Base-by-base conservation (phyloP, 2,797 vertebrate genomes). In the Distichodus sexfasciatus region DNA sequence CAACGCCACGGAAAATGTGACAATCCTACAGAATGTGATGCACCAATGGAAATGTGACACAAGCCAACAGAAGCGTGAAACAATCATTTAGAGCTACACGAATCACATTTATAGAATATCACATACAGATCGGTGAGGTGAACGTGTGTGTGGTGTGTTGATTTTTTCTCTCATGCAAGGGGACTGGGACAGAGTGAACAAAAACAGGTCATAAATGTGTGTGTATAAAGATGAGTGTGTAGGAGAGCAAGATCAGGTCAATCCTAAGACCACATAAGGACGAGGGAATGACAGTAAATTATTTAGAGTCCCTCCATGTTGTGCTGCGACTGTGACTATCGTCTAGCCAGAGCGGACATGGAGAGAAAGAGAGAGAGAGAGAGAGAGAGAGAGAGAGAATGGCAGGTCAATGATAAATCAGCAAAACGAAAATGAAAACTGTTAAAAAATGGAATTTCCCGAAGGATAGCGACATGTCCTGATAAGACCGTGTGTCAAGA, bases 251-350 rank as follows among this genome's bases (percentile, higher is more conserved):
- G 31, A 10, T 35, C n/a, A n/a, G n/a, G 17, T 57, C 33, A 14
- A 23, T 12, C 9, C 35, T 35, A 7, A 33, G 35, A 71, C n/a
- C 24, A 51, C 40, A 26, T 63, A 65, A 59, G 4, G n/a, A 48
- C n/a, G 12, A 26, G 48, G 36, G 36, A 55, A 28, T 19, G 14
- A 61, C 24, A 63, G 24, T 70, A 53, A 53, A 63, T 55, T 6
- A 62, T 46, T 57, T 11, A 57, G 28, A 31, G 31, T 40, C 41
- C 24, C 15, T 57, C 60, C 47, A 71, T 47, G n/a, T 33, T 71
- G n/a, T n/a, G n/a, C n/a, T n/a, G n/a, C 31, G 2, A 23, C 60
- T 47, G 51, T 33, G 38, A 44, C 41, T 48, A 24, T 26, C 33
- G 31, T 48, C 29, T 17, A 29, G 19, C 4, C 12, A 12, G 9